Conservation (phyloP, 2,888 invertebrate species). For the Keiferia lycopersicella region DNA sequence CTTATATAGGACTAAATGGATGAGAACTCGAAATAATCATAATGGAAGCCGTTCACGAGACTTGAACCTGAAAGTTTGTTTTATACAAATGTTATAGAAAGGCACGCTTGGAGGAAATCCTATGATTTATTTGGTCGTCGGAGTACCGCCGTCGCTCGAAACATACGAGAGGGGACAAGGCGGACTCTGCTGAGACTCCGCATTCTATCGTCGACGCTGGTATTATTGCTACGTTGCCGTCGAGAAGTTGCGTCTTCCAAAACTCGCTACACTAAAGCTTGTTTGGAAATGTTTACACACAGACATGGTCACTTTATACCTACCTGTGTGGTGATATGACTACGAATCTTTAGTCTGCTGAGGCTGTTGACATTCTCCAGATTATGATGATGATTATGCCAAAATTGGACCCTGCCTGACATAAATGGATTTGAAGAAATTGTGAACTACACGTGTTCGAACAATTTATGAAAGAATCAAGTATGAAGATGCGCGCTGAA, state of each 20-base stretch:
- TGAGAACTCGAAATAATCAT: conserved; percentile 48
- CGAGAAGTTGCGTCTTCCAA: conserved; percentile 38
- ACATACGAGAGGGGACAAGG: conserved; percentile 51
- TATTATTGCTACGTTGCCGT: conserved; percentile 40
- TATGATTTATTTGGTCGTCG: conserved; percentile 74
- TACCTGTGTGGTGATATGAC: conserved; percentile 36
- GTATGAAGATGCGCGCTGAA: neutral
- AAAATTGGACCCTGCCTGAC: neutral
- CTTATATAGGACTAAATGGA: conserved; percentile 51
- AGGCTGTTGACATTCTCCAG: conserved; percentile 13
- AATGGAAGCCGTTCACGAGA: conserved; percentile 40
- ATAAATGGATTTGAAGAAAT: conserved; percentile 15
- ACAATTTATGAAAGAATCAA: neutral
- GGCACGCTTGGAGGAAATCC: conserved; percentile 79
- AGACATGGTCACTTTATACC: conserved; percentile 5
- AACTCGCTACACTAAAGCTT: conserved; percentile 32
- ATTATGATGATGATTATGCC: conserved; percentile 3
- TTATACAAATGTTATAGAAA: conserved; percentile 81
- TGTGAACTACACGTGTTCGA: neutral
- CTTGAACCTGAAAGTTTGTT: conserved; percentile 63
- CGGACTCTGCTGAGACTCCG: conserved; percentile 46
- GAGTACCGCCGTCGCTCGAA: conserved; percentile 65
- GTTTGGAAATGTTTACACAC: conserved; percentile 22
- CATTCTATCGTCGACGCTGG: conserved; percentile 48
- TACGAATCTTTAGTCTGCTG: conserved; percentile 12